phyloP scores from a whole-genome alignment of 2,797 vertebrate species.

The Halcyon smyrnensis region DNA sequence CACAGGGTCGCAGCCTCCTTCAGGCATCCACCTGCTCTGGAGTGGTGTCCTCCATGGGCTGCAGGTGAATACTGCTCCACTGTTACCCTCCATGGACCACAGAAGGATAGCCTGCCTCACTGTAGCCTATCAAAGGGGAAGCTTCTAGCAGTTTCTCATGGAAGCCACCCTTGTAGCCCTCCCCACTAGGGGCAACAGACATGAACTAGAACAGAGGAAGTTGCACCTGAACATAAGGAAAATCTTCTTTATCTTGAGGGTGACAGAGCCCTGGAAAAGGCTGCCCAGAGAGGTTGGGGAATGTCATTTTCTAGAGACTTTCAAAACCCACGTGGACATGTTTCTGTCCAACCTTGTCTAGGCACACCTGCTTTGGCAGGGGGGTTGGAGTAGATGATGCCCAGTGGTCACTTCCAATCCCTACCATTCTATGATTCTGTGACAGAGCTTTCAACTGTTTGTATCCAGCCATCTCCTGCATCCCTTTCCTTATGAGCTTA shows the following conservation, averaged over 20 bases:
- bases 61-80: no score
- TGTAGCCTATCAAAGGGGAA: background rate
- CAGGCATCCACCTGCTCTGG: no score
- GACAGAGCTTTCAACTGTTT: background rate
- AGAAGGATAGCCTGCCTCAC: background rate
- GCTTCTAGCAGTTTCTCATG: background rate
- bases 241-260: background rate
- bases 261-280: background rate
- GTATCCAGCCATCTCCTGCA: background rate
- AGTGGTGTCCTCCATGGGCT: background rate
- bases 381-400: background rate
- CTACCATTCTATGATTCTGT: background rate
- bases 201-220: background rate
- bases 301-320: background rate
- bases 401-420: background rate
- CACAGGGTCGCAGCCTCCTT: no score
- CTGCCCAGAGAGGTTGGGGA: background rate
- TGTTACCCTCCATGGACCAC: background rate
- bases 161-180: background rate
- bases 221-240: background rate
- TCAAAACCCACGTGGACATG: background rate
- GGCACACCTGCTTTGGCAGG: background rate
- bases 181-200: no score
- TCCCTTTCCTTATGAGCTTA: background rate
- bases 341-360: background rate